Evolutionary conservation across 2,888 invertebrate species (phyloP).

Genomic region (Drosophila sordidula): DNA sequence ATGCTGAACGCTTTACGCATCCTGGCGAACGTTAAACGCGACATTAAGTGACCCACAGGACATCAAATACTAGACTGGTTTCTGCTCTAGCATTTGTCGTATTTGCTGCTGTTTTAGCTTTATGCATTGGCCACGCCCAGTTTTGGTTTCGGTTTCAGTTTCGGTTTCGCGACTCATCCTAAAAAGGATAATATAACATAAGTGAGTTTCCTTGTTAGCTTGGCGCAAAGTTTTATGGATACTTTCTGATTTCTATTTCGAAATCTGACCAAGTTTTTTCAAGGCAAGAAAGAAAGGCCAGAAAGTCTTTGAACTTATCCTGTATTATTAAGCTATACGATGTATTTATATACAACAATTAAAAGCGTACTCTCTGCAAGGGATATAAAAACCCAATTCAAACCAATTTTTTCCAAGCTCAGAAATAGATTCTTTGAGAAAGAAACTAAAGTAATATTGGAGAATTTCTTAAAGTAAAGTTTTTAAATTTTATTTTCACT

Average conservation of each 20-base stretch:
- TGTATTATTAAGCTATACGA: too few species aligned
- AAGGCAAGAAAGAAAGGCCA: background rate
- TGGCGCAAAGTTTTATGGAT: constrained; percentile 4
- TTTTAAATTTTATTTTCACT: background rate
- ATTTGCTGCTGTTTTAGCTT: constrained; percentile 54
- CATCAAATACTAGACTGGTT: constrained; percentile 32
- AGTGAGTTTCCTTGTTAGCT: constrained; percentile 58
- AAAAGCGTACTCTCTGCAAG: too few species aligned
- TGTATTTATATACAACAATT: too few species aligned
- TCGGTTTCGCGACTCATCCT: constrained; percentile 21
- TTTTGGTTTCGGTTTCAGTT: constrained; percentile 11
- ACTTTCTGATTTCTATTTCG: background rate
- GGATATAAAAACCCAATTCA: too few species aligned
- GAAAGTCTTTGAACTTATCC: background rate
- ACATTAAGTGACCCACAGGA: constrained; percentile 57
- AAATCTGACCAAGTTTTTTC: background rate
- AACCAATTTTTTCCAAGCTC: too few species aligned
- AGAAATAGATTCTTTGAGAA: too few species aligned
- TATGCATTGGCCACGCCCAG: constrained; percentile 52
- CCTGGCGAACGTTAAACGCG: constrained; percentile 64
- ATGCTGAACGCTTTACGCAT: constrained; percentile 73
- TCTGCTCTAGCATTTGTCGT: constrained; percentile 38
- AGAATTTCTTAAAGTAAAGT: background rate
- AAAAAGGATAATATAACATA: constrained; percentile 66
- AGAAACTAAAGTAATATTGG: too few species aligned